These are phyloP conservation scores for Eurytemora carolleeae DNA, from an alignment of 1,140 invertebrate genomes.

Conservation along the genomic window DNA sequence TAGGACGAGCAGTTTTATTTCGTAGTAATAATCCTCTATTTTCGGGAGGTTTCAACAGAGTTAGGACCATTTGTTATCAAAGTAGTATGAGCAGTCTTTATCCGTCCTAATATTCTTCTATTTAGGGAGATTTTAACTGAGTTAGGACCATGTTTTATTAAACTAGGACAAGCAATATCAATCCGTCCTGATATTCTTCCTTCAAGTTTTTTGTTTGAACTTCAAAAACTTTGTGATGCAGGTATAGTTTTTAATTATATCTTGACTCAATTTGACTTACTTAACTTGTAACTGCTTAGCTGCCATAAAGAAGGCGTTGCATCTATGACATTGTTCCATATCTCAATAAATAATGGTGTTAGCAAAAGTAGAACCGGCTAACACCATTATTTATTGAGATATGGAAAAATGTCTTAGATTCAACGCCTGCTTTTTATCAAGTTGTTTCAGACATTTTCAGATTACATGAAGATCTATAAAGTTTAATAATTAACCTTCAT, in stretches of 20 bases:
- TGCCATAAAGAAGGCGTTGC: no score
- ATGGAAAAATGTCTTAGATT: no score
- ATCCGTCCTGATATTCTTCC: conserved; percentile 8
- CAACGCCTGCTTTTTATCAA: no score
- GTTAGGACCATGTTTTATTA: conserved; percentile 11
- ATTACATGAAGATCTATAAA: no score
- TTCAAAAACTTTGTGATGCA: conserved; percentile 10
- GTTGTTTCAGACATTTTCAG: no score
- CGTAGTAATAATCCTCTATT: neutral
- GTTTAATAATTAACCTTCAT: no score
- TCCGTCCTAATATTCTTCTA: neutral
- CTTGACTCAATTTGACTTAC: no score
- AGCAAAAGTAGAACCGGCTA: no score
- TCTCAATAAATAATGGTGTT: no score
- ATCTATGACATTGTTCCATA: no score
- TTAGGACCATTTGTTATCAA: conserved; percentile 10
- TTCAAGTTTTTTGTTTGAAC: conserved; percentile 1
- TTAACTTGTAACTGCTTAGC: no score
- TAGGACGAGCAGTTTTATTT: neutral
- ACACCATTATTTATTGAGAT: no score
- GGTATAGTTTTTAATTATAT: neutral
- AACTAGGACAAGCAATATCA: conserved; percentile 7
- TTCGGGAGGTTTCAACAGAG: neutral
- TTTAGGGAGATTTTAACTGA: conserved; percentile 1
- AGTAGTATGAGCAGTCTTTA: conserved; percentile 2